phyloP scores from a whole-genome alignment of 2,797 vertebrate species.

The Myotis findleyi region DNA sequence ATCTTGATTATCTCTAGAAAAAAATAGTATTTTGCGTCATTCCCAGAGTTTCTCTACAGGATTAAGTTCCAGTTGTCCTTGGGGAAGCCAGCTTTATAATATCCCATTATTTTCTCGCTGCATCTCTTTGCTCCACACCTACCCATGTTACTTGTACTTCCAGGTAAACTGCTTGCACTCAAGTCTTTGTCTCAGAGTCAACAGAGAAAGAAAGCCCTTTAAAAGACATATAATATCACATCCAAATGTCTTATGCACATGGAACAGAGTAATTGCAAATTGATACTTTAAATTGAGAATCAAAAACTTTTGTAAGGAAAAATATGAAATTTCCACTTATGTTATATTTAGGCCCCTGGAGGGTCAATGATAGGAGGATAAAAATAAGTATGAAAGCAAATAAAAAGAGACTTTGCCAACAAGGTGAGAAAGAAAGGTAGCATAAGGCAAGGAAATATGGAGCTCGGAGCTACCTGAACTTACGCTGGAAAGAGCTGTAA shows the following conservation, averaged over 20 bases:
- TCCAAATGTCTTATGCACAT: background rate
- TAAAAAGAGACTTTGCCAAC: background rate
- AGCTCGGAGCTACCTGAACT: background rate
- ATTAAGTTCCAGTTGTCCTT: background rate
- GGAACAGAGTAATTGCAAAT: background rate
- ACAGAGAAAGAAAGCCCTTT: background rate
- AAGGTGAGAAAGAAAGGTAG: background rate
- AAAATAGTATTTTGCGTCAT: background rate
- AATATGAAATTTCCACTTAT: background rate
- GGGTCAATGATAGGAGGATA: background rate
- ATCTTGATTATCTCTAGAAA: background rate
- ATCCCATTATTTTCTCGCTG: background rate
- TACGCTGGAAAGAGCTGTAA: fast-evolving
- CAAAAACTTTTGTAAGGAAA: background rate
- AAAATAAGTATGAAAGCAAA: background rate
- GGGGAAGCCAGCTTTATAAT: background rate
- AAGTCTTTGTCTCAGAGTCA: background rate
- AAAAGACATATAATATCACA: background rate
- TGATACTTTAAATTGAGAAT: background rate
- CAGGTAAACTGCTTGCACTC: background rate
- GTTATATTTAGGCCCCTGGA: background rate
- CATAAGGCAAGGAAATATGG: background rate
- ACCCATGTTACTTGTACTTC: background rate
- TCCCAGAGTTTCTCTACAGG: background rate
- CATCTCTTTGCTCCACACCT: background rate